Percentiles rank a stretch among this genome's conserved stretches.
Evolutionary conservation across 2,888 invertebrate species (phyloP).

Genomic region (Prenolepis imparis): DNA sequence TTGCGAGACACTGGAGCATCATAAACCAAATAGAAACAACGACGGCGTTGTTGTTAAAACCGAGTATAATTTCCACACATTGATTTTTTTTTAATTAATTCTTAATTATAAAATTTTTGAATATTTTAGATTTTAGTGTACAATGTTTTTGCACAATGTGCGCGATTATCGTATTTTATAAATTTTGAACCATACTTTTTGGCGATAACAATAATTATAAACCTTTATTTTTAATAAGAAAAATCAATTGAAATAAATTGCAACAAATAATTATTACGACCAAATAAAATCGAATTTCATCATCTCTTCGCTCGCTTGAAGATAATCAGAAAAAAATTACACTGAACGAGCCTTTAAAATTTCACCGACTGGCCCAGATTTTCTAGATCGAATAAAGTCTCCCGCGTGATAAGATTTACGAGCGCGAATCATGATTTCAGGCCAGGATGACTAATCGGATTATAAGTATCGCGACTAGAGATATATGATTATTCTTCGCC

Average conservation of each 20-base stretch:
- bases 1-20: conserved; percentile 45
- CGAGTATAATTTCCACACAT: neutral
- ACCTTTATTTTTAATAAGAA: neutral
- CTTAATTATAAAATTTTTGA: neutral
- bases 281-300: neutral
- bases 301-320: neutral
- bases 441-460: conserved; percentile 35
- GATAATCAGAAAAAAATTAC: neutral
- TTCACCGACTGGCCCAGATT: conserved; percentile 32
- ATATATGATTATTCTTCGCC: neutral
- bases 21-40: conserved; percentile 12
- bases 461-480: neutral
- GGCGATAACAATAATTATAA: neutral
- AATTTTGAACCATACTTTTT: neutral
- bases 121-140: neutral
- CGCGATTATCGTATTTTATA: neutral
- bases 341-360: conserved; percentile 17
- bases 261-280: neutral
- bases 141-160: neutral
- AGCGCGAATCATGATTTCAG: conserved; percentile 19
- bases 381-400: conserved; percentile 38
- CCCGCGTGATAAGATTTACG: conserved; percentile 26
- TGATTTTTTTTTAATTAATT: neutral
- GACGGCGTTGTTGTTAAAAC: neutral
- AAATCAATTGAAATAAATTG: neutral